Evolutionary conservation across 2,888 invertebrate species (phyloP).

Genomic region (Willowsia nigromaculata): DNA sequence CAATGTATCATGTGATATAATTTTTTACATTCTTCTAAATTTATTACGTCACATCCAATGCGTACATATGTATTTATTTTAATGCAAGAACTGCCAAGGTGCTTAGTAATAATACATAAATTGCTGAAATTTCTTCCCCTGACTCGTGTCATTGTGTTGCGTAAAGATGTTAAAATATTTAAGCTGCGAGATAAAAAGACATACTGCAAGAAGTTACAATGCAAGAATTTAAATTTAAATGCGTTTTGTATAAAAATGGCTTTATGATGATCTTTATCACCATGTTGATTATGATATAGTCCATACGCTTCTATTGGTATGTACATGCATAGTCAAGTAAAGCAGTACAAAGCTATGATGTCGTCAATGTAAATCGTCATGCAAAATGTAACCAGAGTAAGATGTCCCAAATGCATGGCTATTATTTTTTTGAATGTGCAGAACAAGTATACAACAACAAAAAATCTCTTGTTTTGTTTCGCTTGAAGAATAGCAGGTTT

Average conservation of each 20-base stretch:
- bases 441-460: background rate
- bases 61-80: too few species aligned
- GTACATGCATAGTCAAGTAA: too few species aligned
- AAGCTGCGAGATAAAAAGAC: background rate
- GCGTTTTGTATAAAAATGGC: background rate
- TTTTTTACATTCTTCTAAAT: too few species aligned
- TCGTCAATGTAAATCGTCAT: background rate
- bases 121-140: too few species aligned
- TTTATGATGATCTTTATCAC: background rate
- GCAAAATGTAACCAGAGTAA: background rate
- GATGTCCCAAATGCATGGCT: background rate
- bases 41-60: too few species aligned
- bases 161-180: too few species aligned
- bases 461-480: background rate
- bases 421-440: background rate
- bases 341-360: background rate
- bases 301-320: too few species aligned
- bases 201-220: background rate
- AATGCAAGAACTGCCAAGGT: too few species aligned
- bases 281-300: background rate
- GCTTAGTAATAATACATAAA: too few species aligned
- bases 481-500: conserved; percentile 36
- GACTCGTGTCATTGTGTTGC: too few species aligned
- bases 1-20: too few species aligned
- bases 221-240: conserved; percentile 11